Evolutionary conservation across 2,113 vertebrate genomes (phyloP).

Genomic region (Festucalex cinctus): DNA sequence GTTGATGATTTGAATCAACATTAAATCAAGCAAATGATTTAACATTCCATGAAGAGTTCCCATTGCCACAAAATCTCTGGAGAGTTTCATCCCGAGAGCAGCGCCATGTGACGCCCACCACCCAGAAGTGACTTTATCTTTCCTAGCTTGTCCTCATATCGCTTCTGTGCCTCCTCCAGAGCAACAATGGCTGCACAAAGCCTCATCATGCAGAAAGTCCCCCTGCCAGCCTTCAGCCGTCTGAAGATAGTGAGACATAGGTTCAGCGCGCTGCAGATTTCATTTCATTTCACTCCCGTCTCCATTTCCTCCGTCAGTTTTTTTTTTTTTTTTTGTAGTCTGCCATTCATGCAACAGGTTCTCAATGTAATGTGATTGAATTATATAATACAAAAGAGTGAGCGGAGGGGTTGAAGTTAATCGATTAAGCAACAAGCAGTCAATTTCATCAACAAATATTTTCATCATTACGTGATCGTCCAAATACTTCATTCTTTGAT

Average conservation of each 20-base stretch:
- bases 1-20: not conserved
- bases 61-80: conserved; percentile 29
- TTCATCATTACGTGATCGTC: no score
- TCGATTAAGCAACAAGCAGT: no score
- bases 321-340: not conserved
- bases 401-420: no score
- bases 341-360: not conserved
- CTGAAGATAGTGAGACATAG: conserved; percentile 34
- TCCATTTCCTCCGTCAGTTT: not conserved
- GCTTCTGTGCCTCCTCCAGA: conserved; percentile 19
- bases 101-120: conserved; percentile 1
- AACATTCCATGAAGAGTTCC: conserved; percentile 28
- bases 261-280: conserved; percentile 16
- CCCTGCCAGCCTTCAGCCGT: conserved; percentile 11
- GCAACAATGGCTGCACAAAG: conserved; percentile 37
- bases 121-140: conserved; percentile 23
- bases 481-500: no score
- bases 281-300: not conserved
- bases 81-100: conserved; percentile 3
- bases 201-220: conserved; percentile 32
- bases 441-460: no score
- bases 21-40: conserved; percentile 18
- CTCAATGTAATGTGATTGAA: not conserved
- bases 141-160: conserved; percentile 28
- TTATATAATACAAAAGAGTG: not conserved